A percentile compares a stretch with the other conserved stretches of the same genome.
Evolutionary conservation across 2,888 invertebrate genomes (phyloP).

Genomic region (Latrodectus hesperus): DNA sequence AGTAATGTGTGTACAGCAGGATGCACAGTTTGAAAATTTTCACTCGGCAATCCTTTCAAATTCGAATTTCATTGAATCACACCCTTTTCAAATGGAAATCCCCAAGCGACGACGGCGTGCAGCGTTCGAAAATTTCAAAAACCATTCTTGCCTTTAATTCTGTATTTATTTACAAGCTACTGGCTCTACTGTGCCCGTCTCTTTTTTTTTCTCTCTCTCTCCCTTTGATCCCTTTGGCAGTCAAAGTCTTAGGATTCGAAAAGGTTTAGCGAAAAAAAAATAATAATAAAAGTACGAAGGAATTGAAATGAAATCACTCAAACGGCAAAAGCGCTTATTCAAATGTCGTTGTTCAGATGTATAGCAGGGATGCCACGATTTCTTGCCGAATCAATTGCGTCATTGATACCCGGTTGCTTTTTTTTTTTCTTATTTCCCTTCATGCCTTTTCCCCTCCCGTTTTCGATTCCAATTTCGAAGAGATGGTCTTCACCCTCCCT

Average conservation of each 20-base stretch:
- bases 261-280: neutral
- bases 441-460: neutral
- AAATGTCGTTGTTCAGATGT: neutral
- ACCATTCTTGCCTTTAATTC: neutral
- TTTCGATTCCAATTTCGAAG: constrained; percentile 3
- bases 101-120: neutral
- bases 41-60: neutral
- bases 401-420: neutral
- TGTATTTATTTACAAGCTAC: constrained; percentile 1
- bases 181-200: neutral
- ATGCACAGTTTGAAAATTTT: too few relatives aligned
- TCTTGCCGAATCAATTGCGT: constrained; percentile 5
- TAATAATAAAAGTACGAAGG: neutral
- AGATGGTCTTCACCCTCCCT: neutral
- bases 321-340: constrained; percentile 1
- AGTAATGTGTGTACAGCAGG: too few relatives aligned
- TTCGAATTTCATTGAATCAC: neutral
- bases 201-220: neutral
- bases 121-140: neutral
- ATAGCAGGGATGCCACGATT: neutral
- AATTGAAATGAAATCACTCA: neutral
- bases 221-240: neutral
- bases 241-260: neutral
- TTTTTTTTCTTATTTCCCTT: neutral
- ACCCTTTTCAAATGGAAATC: constrained; percentile 3